Evolutionary conservation across 1,140 invertebrate species (phyloP), one percentile per base, ranked within the genome.

Genomic region (Dreissena polymorpha): DNA sequence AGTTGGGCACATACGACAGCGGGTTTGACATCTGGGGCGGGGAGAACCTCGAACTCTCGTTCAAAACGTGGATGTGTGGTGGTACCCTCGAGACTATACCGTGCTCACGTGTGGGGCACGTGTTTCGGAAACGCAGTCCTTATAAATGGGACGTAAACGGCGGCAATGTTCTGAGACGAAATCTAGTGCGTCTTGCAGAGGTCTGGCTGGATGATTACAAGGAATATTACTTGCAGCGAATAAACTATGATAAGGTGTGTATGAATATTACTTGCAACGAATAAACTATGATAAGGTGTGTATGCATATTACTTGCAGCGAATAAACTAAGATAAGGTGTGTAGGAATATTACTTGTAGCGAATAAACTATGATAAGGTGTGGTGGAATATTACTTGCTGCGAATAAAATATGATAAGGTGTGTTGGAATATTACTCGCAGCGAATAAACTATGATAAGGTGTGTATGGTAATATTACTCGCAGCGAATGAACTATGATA

Each of bases 61-160:
- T 99, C 91, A 94, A 98, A 90, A 95, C 98, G 0, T 99, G 99
- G 99, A 98, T 99, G 93, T 99, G 98, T 91, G 99, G 98, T 0
- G 99, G 98, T 0, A 95, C 95, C 63, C 95, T 99, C 0, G 97
- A 99, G 93, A 99, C 99, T 63, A 96, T 96, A 0, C 97, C 99
- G 0, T 99, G 99, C 92, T 99, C 98, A 13, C 97, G 98, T 90
- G 98, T 99, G 0, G 99, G 98, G 0, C 99, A 99, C 93, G 95
- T 99, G n/a, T 99, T 99, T 92, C 95, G 98, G 14, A 99, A 99
- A 92, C 97, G 97, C 85, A 99, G 90, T 85, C 99, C 99, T 27
- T 99, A 99, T 93, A 85, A 86, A 13, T 88, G 86, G 84, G 83
- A 77, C 8, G 53, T 83, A n/a, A n/a, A n/a, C n/a, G n/a, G n/a